phyloP scores from a whole-genome alignment of 2,113 vertebrate species.

The Machaerirhynchus nigripectus region DNA sequence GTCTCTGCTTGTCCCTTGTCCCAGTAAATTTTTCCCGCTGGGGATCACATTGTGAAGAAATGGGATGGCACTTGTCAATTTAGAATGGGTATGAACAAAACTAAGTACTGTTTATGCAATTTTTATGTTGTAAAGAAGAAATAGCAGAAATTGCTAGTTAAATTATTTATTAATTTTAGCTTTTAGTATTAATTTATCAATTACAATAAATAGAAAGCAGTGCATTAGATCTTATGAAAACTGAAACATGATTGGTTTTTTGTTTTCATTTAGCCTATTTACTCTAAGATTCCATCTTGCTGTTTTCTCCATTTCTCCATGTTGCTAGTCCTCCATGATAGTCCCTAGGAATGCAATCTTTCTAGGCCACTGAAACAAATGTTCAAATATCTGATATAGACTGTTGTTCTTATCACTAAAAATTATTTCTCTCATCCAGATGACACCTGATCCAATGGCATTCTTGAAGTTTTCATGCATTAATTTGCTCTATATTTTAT shows the following conservation, averaged over 20 bases:
- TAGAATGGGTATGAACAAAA: neutral
- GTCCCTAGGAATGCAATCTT: neutral
- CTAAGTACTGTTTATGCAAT: neutral
- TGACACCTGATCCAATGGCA: neutral
- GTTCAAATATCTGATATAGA: neutral
- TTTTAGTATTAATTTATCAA: neutral
- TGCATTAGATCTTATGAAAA: neutral
- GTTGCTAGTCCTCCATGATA: neutral
- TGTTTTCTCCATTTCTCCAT: neutral
- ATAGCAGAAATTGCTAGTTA: neutral
- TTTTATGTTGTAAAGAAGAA: neutral
- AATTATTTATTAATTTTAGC: neutral
- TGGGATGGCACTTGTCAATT: neutral
- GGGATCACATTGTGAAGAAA: neutral
- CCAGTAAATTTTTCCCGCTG: neutral
- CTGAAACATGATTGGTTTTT: accelerated
- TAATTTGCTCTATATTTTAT: neutral
- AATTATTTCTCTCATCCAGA: neutral
- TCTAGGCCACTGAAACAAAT: neutral
- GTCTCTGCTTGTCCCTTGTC: neutral
- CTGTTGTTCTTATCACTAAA: neutral
- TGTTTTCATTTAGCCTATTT: neutral
- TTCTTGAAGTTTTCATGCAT: neutral
- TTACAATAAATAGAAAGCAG: neutral
- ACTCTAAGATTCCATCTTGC: neutral